Conservation (phyloP, 2,888 invertebrate genomes). For the Pollenia angustigena region DNA sequence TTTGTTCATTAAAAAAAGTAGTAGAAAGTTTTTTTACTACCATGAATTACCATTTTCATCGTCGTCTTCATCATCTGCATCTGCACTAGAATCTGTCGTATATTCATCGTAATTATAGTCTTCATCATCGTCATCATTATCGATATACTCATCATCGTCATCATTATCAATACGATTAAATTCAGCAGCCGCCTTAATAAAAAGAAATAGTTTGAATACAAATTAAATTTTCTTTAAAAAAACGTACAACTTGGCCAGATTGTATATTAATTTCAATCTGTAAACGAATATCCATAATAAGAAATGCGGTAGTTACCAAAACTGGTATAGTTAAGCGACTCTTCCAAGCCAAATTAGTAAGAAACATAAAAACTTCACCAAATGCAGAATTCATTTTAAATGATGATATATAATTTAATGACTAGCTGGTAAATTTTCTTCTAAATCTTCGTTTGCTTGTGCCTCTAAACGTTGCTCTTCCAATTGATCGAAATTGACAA, state of each 20-base stretch:
- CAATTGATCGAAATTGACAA: slow-evolving; percentile 86
- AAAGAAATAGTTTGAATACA: background rate
- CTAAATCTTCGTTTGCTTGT: slow-evolving; percentile 71
- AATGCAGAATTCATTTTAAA: slow-evolving; percentile 83
- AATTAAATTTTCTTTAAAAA: background rate
- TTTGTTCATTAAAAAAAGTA: slow-evolving; percentile 8
- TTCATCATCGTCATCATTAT: slow-evolving; percentile 76
- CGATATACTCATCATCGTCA: slow-evolving; percentile 78
- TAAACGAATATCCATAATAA: slow-evolving; percentile 88
- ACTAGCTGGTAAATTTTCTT: slow-evolving; percentile 66
- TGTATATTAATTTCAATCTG: slow-evolving; percentile 88
- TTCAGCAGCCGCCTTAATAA: slow-evolving; percentile 80
- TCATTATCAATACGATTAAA: slow-evolving; percentile 78
- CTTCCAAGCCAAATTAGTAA: slow-evolving; percentile 90
- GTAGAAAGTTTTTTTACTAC: slow-evolving; percentile 24
- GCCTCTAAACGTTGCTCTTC: slow-evolving; percentile 77
- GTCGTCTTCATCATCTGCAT: slow-evolving; percentile 75
- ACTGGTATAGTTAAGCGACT: slow-evolving; percentile 88
- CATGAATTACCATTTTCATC: slow-evolving; percentile 67
- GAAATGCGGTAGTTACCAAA: slow-evolving; percentile 87
- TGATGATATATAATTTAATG: slow-evolving; percentile 48
- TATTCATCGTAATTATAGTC: slow-evolving; percentile 76
- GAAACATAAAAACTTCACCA: slow-evolving; percentile 86
- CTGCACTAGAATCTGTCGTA: slow-evolving; percentile 76
- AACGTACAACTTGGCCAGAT: slow-evolving; percentile 82